These are phyloP conservation scores for Apodemus sylvaticus DNA, from an alignment of 2,113 vertebrate genomes.

Conservation along the genomic window DNA sequence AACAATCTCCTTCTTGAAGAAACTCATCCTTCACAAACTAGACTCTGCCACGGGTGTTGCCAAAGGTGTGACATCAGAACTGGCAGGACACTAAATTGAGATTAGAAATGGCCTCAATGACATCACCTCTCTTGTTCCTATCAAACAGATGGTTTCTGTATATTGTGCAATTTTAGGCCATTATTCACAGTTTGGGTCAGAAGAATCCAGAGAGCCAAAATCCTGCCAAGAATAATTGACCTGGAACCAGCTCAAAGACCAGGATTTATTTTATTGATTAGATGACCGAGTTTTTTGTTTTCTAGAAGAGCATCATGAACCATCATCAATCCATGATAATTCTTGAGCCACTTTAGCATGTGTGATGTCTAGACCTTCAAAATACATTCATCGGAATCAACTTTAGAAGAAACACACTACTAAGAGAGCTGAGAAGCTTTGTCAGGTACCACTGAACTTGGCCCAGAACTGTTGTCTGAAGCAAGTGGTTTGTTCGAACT, in stretches of 20 bases:
- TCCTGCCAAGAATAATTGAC: conserved; percentile 88
- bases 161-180: conserved; percentile 88
- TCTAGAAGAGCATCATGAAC: conserved; percentile 83
- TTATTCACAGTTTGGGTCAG: conserved; percentile 88
- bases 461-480: conserved; percentile 81
- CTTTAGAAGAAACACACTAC: conserved; percentile 72
- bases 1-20: conserved; percentile 61
- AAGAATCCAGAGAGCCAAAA: conserved; percentile 86
- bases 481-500: conserved; percentile 82
- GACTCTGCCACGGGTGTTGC: conserved; percentile 71
- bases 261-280: conserved; percentile 89
- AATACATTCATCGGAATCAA: conserved; percentile 81
- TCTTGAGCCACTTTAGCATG: conserved; percentile 74
- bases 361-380: conserved; percentile 76
- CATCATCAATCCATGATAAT: conserved; percentile 81
- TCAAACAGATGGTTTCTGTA: conserved; percentile 91
- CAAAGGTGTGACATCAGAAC: conserved; percentile 88
- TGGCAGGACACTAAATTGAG: conserved; percentile 85
- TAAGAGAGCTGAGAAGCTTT: conserved; percentile 74
- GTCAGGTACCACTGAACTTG: conserved; percentile 74
- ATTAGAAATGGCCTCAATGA: conserved; percentile 88
- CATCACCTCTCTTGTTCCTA: conserved; percentile 84
- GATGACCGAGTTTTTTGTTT: conserved; percentile 82
- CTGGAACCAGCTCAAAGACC: conserved; percentile 87
- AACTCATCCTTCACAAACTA: conserved; percentile 73